These are phyloP conservation scores for Meghimatium bilineatum DNA, from an alignment of 2,888 invertebrate species.

Conservation along the genomic window DNA sequence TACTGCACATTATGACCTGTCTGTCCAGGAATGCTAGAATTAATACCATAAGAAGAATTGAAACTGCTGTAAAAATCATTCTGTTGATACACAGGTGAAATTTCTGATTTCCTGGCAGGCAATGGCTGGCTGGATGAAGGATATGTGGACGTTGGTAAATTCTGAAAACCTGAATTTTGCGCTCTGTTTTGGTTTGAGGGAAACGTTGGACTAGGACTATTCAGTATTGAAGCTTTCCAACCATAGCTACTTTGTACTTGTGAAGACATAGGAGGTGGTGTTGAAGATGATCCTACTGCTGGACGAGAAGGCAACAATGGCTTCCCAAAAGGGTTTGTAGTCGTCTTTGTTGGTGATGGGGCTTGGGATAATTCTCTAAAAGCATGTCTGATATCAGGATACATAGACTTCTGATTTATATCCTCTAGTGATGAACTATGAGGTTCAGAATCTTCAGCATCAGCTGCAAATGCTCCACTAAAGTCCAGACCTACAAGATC, in stretches of 20 bases:
- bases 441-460: neutral
- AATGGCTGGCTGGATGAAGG: slow-evolving; percentile 1
- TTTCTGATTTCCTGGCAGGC: neutral
- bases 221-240: slow-evolving; percentile 55
- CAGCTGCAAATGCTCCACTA: slow-evolving; percentile 24
- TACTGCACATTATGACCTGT: neutral
- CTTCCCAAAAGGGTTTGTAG: neutral
- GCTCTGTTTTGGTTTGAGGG: neutral
- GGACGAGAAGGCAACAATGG: neutral
- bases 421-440: slow-evolving; percentile 53
- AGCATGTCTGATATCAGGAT: slow-evolving; percentile 69
- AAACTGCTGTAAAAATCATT: neutral
- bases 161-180: neutral
- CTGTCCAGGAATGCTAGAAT: neutral
- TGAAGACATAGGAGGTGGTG: slow-evolving; percentile 18
- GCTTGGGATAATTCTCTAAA: slow-evolving; percentile 57
- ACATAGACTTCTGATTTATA: slow-evolving; percentile 51
- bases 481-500: slow-evolving; percentile 69
- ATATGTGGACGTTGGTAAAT: neutral
- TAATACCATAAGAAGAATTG: neutral
- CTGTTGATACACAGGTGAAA: neutral
- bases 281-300: neutral
- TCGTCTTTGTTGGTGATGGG: neutral
- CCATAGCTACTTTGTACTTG: slow-evolving; percentile 45
- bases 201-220: neutral